These are phyloP conservation scores for Xenopus laevis DNA, from an alignment of 2,113 vertebrate species.

Conservation along the genomic window DNA sequence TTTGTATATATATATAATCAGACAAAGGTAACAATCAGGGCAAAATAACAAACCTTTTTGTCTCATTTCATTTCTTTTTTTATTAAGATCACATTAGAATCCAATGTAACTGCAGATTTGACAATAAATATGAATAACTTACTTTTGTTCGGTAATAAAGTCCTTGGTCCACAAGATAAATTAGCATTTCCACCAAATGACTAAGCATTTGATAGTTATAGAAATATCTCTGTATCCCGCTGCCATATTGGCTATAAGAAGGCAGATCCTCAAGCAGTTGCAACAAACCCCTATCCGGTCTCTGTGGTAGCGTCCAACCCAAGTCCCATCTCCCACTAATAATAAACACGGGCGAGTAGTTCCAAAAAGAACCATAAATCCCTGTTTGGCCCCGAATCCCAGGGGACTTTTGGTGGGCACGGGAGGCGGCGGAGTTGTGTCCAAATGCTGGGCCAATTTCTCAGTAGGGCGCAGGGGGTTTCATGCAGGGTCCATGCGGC, in stretches of 20 bases:
- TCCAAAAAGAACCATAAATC: conserved; percentile 42
- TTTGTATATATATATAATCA: too few relatives aligned
- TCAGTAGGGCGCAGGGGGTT: conserved; percentile 49
- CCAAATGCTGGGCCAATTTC: conserved; percentile 48
- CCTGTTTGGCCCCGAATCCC: conserved; percentile 26
- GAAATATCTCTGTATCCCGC: conserved; percentile 39
- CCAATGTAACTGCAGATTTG: conserved; percentile 69
- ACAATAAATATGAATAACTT: conserved; percentile 99
- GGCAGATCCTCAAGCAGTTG: conserved; percentile 21
- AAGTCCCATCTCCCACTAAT: conserved; percentile 19
- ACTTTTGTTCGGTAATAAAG: conserved; percentile 78
- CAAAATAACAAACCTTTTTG: neutral
- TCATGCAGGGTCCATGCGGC: conserved; percentile 70
- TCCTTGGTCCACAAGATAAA: conserved; percentile 79
- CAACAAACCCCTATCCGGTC: neutral
- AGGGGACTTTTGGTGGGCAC: conserved; percentile 16
- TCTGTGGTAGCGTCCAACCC: neutral
- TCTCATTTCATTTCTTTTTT: conserved; percentile 22
- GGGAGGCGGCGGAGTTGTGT: conserved; percentile 40
- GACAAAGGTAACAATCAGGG: too few relatives aligned
- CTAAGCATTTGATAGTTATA: conserved; percentile 46
- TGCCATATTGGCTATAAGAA: conserved; percentile 21
- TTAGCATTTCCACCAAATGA: conserved; percentile 78
- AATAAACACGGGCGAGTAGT: conserved; percentile 27
- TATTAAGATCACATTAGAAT: conserved; percentile 48